phyloP scores from a whole-genome alignment of 2,888 invertebrate genomes.

The Coelinius sp. region DNA sequence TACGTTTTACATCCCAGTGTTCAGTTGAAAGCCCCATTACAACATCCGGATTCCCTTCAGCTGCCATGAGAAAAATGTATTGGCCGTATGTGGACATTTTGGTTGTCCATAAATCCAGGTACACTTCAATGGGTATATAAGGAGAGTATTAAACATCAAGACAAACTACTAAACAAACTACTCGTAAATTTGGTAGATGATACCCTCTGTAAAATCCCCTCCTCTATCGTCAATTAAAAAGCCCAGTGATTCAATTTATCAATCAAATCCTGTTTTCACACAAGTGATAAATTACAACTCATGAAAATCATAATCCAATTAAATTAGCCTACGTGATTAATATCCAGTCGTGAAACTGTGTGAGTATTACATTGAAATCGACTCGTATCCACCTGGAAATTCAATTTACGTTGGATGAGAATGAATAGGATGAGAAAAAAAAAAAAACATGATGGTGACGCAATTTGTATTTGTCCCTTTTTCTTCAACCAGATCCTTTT shows the following conservation, averaged over 20 bases:
- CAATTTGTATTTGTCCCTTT: background rate
- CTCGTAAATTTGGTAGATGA: background rate
- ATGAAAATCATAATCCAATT: background rate
- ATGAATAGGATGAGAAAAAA: background rate
- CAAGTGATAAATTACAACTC: background rate
- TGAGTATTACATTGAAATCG: background rate
- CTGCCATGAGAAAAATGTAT: background rate
- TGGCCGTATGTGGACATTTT: background rate
- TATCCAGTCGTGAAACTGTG: background rate
- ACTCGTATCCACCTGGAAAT: background rate
- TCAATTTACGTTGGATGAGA: background rate
- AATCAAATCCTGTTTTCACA: background rate
- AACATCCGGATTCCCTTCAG: background rate
- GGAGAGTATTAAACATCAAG: background rate
- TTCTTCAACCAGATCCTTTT: background rate
- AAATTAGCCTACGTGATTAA: background rate
- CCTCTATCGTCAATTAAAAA: background rate
- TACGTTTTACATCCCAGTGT: background rate
- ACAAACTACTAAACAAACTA: background rate
- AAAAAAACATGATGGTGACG: background rate
- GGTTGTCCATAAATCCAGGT: background rate
- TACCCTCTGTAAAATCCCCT: background rate
- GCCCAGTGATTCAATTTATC: background rate
- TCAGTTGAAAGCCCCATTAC: background rate
- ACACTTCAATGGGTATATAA: background rate